Conservation (phyloP, 2,113 vertebrate genomes). For the Phoxinus phoxinus region DNA sequence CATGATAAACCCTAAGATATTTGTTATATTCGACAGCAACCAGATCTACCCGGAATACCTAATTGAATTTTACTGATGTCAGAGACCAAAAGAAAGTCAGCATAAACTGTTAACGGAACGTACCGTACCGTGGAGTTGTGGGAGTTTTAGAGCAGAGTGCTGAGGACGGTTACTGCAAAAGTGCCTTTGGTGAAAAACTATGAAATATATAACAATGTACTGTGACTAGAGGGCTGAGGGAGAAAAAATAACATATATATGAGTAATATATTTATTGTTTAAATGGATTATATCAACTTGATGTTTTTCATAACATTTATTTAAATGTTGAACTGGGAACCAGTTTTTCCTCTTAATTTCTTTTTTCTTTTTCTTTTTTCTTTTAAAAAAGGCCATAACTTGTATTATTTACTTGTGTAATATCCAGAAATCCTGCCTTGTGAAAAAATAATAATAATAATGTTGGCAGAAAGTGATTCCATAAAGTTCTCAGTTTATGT, state of each 20-base stretch:
- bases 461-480: neutral
- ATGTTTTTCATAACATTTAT: neutral
- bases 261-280: neutral
- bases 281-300: neutral
- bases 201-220: neutral
- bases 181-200: slow-evolving; percentile 18
- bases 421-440: neutral
- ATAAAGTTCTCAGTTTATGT: neutral
- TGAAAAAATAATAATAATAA: neutral
- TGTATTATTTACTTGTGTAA: neutral
- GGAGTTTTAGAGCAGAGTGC: neutral
- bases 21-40: slow-evolving; percentile 95
- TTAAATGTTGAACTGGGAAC: neutral
- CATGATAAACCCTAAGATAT: slow-evolving; percentile 91
- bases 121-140: neutral
- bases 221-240: neutral
- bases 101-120: neutral
- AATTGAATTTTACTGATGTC: slow-evolving; percentile 89
- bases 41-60: slow-evolving; percentile 98
- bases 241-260: too few relatives aligned
- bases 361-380: neutral
- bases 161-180: slow-evolving; percentile 17
- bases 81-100: neutral
- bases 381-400: neutral
- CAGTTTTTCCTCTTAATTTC: too few relatives aligned